Conservation (phyloP, 2,113 vertebrate genomes). For the Chaenogobius annularis region DNA sequence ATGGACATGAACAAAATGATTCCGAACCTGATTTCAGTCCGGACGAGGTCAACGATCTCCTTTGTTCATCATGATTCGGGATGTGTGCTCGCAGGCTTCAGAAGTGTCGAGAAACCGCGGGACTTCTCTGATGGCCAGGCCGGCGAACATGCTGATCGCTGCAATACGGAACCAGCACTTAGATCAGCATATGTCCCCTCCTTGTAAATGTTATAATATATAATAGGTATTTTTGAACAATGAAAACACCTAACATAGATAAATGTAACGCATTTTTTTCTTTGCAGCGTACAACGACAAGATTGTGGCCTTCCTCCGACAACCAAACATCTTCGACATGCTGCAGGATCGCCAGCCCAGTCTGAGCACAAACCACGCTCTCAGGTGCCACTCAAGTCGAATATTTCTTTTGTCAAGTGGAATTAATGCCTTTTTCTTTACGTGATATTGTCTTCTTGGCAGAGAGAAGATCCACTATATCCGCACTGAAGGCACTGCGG, state of each 20-base stretch:
- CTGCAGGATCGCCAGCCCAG: slow-evolving; percentile 95
- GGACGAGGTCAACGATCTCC: background rate
- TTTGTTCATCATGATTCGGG: background rate
- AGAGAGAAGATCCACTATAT: slow-evolving; percentile 99
- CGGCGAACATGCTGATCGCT: slow-evolving; percentile 88
- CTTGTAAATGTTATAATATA: slow-evolving; percentile 43
- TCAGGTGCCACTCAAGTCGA: slow-evolving; percentile 80
- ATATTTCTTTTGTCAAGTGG: background rate
- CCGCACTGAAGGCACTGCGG: slow-evolving; percentile 90
- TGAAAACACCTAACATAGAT: no score
- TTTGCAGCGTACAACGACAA: slow-evolving; percentile 97
- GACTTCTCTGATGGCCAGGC: slow-evolving; percentile 83
- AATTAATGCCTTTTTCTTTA: background rate
- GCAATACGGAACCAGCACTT: slow-evolving; percentile 91
- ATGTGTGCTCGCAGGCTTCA: slow-evolving; percentile 81
- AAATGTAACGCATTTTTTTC: background rate
- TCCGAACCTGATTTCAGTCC: background rate
- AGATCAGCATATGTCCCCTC: slow-evolving; percentile 81
- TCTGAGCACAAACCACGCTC: slow-evolving; percentile 88
- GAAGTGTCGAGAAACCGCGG: slow-evolving; percentile 94
- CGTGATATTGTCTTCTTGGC: slow-evolving; percentile 6
- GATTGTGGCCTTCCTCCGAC: slow-evolving; percentile 96
- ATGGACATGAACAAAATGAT: slow-evolving; percentile 6
- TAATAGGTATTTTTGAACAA: no score
- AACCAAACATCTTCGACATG: slow-evolving; percentile 97